Conservation (phyloP, 2,888 invertebrate genomes). For the Tridacna crocea region DNA sequence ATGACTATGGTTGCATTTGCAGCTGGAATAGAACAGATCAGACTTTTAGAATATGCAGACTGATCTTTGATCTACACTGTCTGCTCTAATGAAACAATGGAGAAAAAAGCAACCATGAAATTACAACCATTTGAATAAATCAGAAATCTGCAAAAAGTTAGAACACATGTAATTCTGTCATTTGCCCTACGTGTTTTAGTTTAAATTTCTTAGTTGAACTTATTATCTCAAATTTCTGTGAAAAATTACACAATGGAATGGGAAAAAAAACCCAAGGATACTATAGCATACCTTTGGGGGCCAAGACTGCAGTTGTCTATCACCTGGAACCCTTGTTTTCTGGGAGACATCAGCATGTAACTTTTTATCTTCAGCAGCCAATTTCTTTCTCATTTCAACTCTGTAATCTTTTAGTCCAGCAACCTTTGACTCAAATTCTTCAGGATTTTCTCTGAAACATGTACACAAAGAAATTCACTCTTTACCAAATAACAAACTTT, state of each 20-base stretch:
- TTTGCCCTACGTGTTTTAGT: background rate
- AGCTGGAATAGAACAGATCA: no score
- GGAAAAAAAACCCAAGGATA: background rate
- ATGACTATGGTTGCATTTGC: no score
- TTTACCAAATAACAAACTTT: no score
- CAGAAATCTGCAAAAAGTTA: no score
- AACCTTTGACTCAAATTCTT: constrained; percentile 67
- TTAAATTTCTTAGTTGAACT: background rate
- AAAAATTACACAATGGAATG: background rate
- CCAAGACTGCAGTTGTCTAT: constrained; percentile 53
- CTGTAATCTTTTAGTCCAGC: constrained; percentile 60
- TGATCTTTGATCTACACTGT: no score
- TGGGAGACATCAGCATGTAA: constrained; percentile 4
- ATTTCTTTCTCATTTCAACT: constrained; percentile 47
- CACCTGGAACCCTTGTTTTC: constrained; percentile 35
- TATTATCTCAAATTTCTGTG: background rate
- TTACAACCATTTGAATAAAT: no score
- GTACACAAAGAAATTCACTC: background rate
- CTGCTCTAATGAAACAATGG: no score
- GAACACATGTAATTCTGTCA: no score
- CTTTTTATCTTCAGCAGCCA: constrained; percentile 13
- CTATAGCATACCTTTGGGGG: constrained; percentile 63
- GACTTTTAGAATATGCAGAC: no score
- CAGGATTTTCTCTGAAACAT: constrained; percentile 64
- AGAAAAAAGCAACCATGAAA: no score